Base-by-base conservation (phyloP, 2,888 invertebrate genomes). In the Drosophila diplacantha region DNA sequence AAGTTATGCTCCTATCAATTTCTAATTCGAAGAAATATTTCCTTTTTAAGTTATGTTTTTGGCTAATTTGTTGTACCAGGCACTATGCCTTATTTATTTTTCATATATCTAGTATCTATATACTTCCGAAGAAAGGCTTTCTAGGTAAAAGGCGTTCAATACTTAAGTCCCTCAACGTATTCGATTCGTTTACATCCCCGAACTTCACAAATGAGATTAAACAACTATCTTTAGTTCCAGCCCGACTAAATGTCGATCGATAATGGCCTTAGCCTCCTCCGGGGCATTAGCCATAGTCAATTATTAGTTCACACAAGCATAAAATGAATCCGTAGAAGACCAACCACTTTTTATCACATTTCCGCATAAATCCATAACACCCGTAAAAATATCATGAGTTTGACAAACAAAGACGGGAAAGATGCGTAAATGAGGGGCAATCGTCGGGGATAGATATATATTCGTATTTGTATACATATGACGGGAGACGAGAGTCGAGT, bases 241-340 rank as follows among this genome's bases (percentile, higher is more conserved):
- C 16, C 26, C 11, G 51, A 9, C 35, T 39, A 38, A 44, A 43
- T 54, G 50, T 32, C 35, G 22, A 32, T 34, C 44, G 32, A 32
- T 47, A 47, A 60, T 50, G 50, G 29, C 18, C 72, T 50, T 63
- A 47, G 61, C 60, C 69, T 74, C 29, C 72, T 57, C 61, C 56
- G 62, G 58, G 38, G 50, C 65, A 80, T 74, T 80, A 64, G 59
- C 57, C 37, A 62, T 52, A 62, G 63, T 38, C 81, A 79, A 81
- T 81, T 81, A 81, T 78, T 71, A 67, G 71, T 73, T 81, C 69
- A 79, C 76, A 79, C 71, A 81, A 73, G 79, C 76, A 69, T 81
- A 75, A 78, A 57, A 20, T 44, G 14, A 43, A 11, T 31, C 31
- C 35, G 32, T 32, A 38, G 62, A 38, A 20, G 22, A 52, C 16